Base-by-base conservation (phyloP, 1,140 invertebrate genomes). In the Maconellicoccus hirsutus region DNA sequence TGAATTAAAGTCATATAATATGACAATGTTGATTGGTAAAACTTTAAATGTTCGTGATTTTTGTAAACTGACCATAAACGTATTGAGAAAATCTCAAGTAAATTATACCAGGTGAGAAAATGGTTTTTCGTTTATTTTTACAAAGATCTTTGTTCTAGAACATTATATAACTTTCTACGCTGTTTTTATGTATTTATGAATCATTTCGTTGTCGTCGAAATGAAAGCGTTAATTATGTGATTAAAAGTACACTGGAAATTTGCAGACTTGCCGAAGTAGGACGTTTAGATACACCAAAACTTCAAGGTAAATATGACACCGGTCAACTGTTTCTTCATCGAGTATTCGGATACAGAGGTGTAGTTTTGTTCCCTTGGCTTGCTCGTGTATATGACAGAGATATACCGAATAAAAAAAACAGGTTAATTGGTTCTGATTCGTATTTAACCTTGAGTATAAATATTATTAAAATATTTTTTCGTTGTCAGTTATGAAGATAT, bases 291-390 rank as follows among this genome's bases (percentile, higher is more conserved):
- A 81, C 85, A 63, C 91, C 92, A 42, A 94, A 94, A 83, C 79
- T 88, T 59, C 84, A 90, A 73, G 92, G 92, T 42, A 92, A 94
- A 82, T 98, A 97, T 83, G 91, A 94, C 76, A 95, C 94, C 14
- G 94, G 95, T 29, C 95, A 98, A 80, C 81, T 97, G 59, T 97
- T 98, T 79, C 82, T 98, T 22, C 96, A 98, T 78, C 86, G 90
- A 77, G 89, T 98, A 19, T 98, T 98, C 82, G 94, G 94, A 16
- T 98, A 98, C 79, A 83, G 96, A 76, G 95, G 96, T 12, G 93
- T 98, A 7, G 88, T 97, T 72, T 82, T 98, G 22, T 98, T 98
- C 80, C 94, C 95, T 4, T 98, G 95, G 95, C 81, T 91, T 59
- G 95, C 94, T 3, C 85, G 89, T 78, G 94, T 98, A 12, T 97